Base-by-base conservation (phyloP, 1,140 invertebrate species). In the Dreissena polymorpha region DNA sequence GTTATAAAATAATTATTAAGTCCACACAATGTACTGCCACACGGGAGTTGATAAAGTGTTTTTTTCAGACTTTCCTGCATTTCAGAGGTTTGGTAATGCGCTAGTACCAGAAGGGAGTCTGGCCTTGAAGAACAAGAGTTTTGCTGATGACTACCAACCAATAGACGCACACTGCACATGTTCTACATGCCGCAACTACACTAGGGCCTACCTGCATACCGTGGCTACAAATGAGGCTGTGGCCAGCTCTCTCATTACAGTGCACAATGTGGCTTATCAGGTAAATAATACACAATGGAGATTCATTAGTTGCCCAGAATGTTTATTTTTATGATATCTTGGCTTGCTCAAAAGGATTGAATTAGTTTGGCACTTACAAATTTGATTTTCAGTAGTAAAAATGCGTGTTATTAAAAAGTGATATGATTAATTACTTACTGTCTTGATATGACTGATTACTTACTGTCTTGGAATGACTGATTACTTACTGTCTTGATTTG, bases 51-150 rank as follows among this genome's bases (percentile, higher is more conserved):
- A 7, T 21, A 14, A 70, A 70, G 21, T 51, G 51, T 55, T 53
- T 27, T 5, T 10, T 49, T n/a, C n/a, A 49, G 13, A 14, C 51
- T 73, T 65, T 53, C 10, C 64, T 73, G 29, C 2, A 60, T 94
- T 95, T 85, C 93, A 98, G 97, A 95, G 98, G 91, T 99, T 99
- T 95, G 98, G 98, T 5, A 97, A 96, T 94, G 98, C 98, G 16
- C 93, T 99, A 74, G 94, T 97, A 12, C 95, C 94, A 53, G 97
- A 97, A 14, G 94, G 93, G n/a, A 96, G 98, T 91, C 86, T 99
- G 5, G 97, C 96, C 93, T 94, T 99, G 23, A 98, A 96, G 92
- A 95, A 96, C 63, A 94, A 95, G 71, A 93, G 94, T 69, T 99
- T 96, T 93, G 94, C 94, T 84, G 94, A 94, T 68, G 98, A 99